Evolutionary conservation across 2,113 vertebrate genomes (phyloP).

Genomic region (Corythoichthys intestinalis): DNA sequence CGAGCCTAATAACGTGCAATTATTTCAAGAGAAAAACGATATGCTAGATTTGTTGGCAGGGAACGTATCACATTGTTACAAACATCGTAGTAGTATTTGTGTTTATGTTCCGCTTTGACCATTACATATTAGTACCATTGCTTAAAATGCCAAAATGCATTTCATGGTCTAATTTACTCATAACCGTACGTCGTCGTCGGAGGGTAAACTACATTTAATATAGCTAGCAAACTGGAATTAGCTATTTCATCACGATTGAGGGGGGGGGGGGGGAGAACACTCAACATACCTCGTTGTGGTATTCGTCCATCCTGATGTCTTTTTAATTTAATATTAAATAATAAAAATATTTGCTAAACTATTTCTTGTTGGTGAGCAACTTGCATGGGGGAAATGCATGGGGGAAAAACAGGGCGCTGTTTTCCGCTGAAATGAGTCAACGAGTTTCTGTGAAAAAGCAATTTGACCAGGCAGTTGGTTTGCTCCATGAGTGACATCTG

Average conservation of each 20-base stretch:
- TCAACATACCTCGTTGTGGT: constrained; percentile 60
- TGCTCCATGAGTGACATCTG: not conserved
- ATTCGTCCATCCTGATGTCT: constrained; percentile 64
- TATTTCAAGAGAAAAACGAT: no score
- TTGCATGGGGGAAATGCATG: rapidly evolving
- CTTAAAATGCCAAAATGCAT: no score
- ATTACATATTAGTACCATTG: no score
- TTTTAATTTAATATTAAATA: not conserved
- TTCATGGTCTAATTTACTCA: no score
- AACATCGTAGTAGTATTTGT: no score
- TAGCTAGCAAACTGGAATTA: not conserved
- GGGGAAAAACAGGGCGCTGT: not conserved
- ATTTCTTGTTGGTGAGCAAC: not conserved
- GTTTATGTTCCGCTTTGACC: no score
- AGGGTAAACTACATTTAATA: not conserved
- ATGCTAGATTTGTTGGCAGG: no score
- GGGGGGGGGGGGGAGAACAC: no score
- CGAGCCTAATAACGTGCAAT: no score
- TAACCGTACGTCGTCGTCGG: no score
- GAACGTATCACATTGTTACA: no score
- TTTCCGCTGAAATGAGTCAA: constrained; percentile 11
- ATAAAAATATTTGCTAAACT: rapidly evolving
- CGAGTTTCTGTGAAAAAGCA: not conserved
- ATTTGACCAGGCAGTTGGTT: not conserved
- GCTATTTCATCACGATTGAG: no score